phyloP scores from a whole-genome alignment of 2,797 vertebrate species.

The Danio albolineatus region DNA sequence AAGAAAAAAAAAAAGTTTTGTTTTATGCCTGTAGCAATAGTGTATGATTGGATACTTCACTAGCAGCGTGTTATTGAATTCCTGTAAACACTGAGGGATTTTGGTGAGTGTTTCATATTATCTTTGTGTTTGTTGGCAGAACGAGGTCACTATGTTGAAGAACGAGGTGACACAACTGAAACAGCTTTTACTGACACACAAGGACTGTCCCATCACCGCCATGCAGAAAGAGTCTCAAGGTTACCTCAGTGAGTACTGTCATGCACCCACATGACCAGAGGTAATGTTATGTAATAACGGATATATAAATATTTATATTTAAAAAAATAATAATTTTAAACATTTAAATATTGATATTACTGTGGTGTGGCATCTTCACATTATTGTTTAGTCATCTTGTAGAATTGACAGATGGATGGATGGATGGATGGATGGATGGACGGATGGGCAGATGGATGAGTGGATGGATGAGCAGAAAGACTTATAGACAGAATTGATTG shows the following conservation, averaged over 20 bases:
- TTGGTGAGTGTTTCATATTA: constrained; percentile 16
- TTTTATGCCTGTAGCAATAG: constrained; percentile 9
- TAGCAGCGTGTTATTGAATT: constrained; percentile 7
- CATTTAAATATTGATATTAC: not conserved
- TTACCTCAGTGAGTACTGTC: constrained; percentile 96
- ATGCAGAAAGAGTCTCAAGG: constrained; percentile 99
- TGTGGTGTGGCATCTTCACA: not conserved
- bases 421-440: no score
- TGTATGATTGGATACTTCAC: not conserved
- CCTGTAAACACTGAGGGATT: not conserved
- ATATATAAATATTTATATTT: no score
- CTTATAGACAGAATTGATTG: not conserved
- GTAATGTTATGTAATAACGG: constrained; percentile 22
- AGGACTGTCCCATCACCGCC: constrained; percentile 99
- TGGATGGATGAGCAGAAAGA: not conserved
- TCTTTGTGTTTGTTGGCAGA: constrained; percentile 76
- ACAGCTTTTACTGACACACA: constrained; percentile 98
- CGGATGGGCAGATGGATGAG: no score
- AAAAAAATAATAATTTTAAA: no score
- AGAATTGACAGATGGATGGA: not conserved
- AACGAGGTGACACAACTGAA: constrained; percentile 99
- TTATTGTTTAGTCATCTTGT: constrained; percentile 7
- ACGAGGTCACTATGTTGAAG: constrained; percentile 99
- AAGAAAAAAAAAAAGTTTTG: not conserved
- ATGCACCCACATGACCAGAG: constrained; percentile 33